Evolutionary conservation across 2,888 invertebrate genomes (phyloP), one percentile per base, ranked within the genome.

Genomic region (Ernsta delagoae): DNA sequence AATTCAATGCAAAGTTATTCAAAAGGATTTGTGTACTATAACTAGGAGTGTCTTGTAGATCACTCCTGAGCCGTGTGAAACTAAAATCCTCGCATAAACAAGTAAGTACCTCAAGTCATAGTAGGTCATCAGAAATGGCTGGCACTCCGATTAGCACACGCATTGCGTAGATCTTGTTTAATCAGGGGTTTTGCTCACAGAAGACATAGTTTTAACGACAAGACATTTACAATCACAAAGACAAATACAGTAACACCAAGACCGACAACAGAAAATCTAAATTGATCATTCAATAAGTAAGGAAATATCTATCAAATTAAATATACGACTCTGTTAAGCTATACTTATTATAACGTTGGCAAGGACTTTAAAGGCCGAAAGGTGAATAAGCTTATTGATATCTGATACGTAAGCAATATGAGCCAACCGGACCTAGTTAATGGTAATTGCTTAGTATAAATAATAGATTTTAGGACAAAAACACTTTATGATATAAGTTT

Each of bases 321-420:
- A 59, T 59, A 59, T 57, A 43, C 45, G 36, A 12, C 45, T 45
- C 12, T 41, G 41, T 41, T 41, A 7, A 41, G 41, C 5, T 5
- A 41, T n/a, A n/a, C n/a, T n/a, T 41, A 41, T 41, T 53, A 53
- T 34, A 36, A 9, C n/a, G 53, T 53, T 60, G 24, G 43, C 60
- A 67, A 67, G 67, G 60, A 45, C 67, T 67, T 34, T 67, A 61
- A 67, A 67, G 67, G 67, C 60, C 67, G 67, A 67, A 61, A 67
- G 67, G 67, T 56, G 60, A 66, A 66, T 65, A 59, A 53, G 66
- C 66, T n/a, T n/a, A n/a, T 59, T 45, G 59, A 60, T 66, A 60
- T 60, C 60, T 12, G 59, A 66, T 66, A 66, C 53, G 9, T 62
- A 12, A 62, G 34, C 56, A 65, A 65, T 59, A 53, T 45, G 45